These are phyloP conservation scores for Gallinago jamesoni DNA, from an alignment of 2,113 vertebrate species.

Conservation along the genomic window DNA sequence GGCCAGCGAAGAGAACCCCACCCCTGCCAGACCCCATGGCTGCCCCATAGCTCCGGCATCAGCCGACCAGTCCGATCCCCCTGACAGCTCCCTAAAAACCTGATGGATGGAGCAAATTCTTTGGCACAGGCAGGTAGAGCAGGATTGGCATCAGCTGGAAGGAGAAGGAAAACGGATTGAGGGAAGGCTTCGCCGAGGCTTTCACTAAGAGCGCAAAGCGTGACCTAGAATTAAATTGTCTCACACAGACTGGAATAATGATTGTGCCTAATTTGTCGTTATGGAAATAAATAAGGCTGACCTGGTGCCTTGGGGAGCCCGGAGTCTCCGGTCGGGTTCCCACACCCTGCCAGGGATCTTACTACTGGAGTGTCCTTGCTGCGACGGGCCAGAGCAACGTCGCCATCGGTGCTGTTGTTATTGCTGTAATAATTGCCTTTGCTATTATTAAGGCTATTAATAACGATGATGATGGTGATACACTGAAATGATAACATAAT, in stretches of 20 bases:
- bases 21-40: not conserved
- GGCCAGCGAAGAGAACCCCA: not conserved
- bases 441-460: slow-evolving; percentile 58
- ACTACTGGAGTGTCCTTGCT: not conserved
- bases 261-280: slow-evolving; percentile 54
- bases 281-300: slow-evolving; percentile 65
- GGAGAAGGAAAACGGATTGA: slow-evolving; percentile 59
- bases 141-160: slow-evolving; percentile 7
- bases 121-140: not conserved
- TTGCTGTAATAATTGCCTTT: slow-evolving; percentile 54
- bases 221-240: slow-evolving; percentile 67
- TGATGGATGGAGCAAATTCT: slow-evolving; percentile 41
- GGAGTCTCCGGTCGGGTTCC: not conserved
- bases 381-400: not conserved
- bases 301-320: slow-evolving; percentile 35
- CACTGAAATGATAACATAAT: not conserved
- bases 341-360: not conserved
- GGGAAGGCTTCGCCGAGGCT: slow-evolving; percentile 58
- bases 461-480: not conserved
- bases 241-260: slow-evolving; percentile 59
- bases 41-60: not conserved
- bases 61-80: not conserved
- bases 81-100: not conserved
- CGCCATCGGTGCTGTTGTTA: not conserved
- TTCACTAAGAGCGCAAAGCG: slow-evolving; percentile 52